Evolutionary conservation across 2,113 vertebrate genomes (phyloP).

Genomic region (Azemiops feae): DNA sequence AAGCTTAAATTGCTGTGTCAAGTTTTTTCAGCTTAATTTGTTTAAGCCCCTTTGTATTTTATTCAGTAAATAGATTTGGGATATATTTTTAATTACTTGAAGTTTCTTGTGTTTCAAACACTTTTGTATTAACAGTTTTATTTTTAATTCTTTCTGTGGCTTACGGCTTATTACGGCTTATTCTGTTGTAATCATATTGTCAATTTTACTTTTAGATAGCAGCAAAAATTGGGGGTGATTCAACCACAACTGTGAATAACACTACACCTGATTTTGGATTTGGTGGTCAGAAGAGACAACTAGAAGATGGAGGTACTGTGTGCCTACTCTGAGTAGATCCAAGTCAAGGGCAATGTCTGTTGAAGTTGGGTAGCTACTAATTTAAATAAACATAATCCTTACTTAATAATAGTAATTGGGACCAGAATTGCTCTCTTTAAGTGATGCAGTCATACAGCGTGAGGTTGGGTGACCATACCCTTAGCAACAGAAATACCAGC

Average conservation of each 20-base stretch:
- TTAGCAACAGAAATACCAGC: background rate
- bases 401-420: background rate
- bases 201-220: constrained; percentile 77
- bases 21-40: background rate
- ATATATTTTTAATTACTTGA: background rate
- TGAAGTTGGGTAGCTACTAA: background rate
- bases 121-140: background rate
- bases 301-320: constrained; percentile 87
- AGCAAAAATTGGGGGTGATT: constrained; percentile 91
- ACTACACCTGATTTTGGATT: constrained; percentile 83
- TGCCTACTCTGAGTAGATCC: background rate
- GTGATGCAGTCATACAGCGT: background rate
- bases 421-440: background rate
- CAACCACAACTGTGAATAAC: constrained; percentile 76
- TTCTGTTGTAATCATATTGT: constrained; percentile 21
- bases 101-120: background rate
- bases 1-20: background rate
- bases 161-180: background rate
- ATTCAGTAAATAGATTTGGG: background rate
- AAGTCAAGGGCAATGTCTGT: background rate
- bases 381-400: background rate
- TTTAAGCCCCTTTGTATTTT: background rate
- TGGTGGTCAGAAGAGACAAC: constrained; percentile 83
- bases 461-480: background rate
- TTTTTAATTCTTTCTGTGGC: background rate